These are phyloP conservation scores for Paguma larvata DNA, from an alignment of 2,797 vertebrate genomes.

Conservation along the genomic window DNA sequence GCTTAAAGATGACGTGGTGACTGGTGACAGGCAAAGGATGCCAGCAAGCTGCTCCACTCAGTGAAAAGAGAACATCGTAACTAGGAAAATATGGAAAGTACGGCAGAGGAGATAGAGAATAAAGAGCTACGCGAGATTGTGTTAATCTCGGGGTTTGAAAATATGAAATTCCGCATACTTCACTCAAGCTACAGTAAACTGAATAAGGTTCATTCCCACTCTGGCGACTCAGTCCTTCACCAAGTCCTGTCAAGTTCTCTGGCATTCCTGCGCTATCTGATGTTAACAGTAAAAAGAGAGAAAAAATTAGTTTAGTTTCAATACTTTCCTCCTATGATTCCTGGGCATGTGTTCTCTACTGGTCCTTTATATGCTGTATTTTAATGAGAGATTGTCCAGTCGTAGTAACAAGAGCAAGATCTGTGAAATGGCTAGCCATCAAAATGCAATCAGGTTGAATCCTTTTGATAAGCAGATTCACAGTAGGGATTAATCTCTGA, in stretches of 20 bases:
- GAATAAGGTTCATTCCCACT: neutral
- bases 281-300: neutral
- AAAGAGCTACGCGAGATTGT: rapidly evolving
- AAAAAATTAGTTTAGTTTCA: neutral
- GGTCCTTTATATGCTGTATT: neutral
- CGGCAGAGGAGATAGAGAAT: neutral
- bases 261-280: neutral
- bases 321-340: neutral
- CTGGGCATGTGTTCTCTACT: neutral
- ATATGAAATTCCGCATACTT: neutral
- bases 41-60: neutral
- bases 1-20: neutral
- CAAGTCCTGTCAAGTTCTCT: neutral
- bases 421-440: neutral
- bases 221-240: neutral
- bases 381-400: neutral
- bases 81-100: neutral
- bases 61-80: neutral
- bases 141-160: too few relatives aligned
- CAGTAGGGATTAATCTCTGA: neutral
- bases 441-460: neutral
- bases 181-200: neutral
- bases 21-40: neutral
- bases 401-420: neutral
- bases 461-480: neutral